A percentile compares a stretch with the other conserved stretches of the same genome.
phyloP scores from a whole-genome alignment of 2,113 vertebrate species.

The Bubo blakistoni region DNA sequence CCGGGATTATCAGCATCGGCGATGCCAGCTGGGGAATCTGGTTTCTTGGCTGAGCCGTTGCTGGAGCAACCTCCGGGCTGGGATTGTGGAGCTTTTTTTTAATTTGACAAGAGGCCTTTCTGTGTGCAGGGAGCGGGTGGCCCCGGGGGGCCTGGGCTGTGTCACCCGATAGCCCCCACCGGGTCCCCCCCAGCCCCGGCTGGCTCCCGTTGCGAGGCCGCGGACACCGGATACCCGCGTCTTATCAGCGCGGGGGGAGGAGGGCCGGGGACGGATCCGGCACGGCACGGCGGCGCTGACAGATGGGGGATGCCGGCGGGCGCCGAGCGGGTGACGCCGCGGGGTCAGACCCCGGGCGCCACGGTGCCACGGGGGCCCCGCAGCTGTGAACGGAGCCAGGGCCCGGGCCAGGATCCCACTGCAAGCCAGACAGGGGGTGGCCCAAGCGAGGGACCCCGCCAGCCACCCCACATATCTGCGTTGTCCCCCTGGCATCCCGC shows the following conservation, averaged over 20 bases:
- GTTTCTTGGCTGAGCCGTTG: constrained; percentile 37
- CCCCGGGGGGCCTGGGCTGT: background rate
- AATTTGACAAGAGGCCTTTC: constrained; percentile 32
- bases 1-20: background rate
- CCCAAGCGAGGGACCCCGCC: rapidly evolving
- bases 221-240: background rate
- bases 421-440: no score
- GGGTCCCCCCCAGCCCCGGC: background rate
- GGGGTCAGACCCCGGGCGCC: background rate
- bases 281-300: background rate
- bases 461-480: rapidly evolving
- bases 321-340: background rate
- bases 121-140: background rate
- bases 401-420: rapidly evolving
- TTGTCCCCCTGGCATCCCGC: rapidly evolving
- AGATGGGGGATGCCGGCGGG: constrained; percentile 17
- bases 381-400: background rate
- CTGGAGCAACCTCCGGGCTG: background rate
- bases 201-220: background rate
- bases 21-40: background rate
- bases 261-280: background rate
- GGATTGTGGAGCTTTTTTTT: background rate
- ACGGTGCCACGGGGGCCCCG: background rate
- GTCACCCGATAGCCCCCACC: background rate
- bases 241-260: background rate